phyloP scores from a whole-genome alignment of 2,888 invertebrate genomes.

The Pollenia angustigena region DNA sequence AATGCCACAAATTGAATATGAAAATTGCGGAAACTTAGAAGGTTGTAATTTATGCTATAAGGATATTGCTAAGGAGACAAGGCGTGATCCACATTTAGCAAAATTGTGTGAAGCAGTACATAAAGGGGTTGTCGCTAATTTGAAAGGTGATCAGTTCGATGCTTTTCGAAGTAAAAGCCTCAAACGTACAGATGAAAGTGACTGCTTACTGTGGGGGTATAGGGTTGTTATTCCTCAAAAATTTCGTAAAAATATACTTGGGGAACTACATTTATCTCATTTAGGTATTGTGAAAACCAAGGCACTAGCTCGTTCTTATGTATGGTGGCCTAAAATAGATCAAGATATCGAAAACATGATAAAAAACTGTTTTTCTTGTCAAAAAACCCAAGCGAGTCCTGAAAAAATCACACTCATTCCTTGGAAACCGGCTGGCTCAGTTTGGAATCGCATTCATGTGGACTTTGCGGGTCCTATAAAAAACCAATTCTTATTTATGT shows the following conservation, averaged over 20 bases:
- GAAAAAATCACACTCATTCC: conserved; percentile 63
- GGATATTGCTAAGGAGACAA: background rate
- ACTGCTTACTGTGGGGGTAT: conserved; percentile 18
- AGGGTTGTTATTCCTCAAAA: conserved; percentile 25
- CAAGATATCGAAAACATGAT: conserved; percentile 4
- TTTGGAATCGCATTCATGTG: conserved; percentile 31
- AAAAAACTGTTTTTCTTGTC: conserved; percentile 57
- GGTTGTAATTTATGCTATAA: background rate
- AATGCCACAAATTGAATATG: background rate
- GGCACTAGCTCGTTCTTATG: background rate
- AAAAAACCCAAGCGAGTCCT: conserved; percentile 55
- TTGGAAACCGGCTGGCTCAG: conserved; percentile 2
- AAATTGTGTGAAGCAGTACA: conserved; percentile 3
- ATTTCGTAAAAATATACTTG: background rate
- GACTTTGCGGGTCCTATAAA: conserved; percentile 22
- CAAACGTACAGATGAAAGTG: conserved; percentile 1
- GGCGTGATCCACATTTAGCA: background rate
- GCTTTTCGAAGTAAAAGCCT: background rate
- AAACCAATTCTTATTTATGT: conserved; percentile 8
- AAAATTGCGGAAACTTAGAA: background rate
- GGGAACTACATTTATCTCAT: background rate
- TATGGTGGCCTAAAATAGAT: background rate
- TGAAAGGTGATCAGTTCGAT: background rate
- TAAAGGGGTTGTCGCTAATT: background rate
- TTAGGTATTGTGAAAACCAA: background rate